Percentiles rank a stretch among this genome's conserved stretches.
Evolutionary conservation across 53 echinoderm and acorn worm genomes (phyloP).

Genomic region (Holothuria scabra): DNA sequence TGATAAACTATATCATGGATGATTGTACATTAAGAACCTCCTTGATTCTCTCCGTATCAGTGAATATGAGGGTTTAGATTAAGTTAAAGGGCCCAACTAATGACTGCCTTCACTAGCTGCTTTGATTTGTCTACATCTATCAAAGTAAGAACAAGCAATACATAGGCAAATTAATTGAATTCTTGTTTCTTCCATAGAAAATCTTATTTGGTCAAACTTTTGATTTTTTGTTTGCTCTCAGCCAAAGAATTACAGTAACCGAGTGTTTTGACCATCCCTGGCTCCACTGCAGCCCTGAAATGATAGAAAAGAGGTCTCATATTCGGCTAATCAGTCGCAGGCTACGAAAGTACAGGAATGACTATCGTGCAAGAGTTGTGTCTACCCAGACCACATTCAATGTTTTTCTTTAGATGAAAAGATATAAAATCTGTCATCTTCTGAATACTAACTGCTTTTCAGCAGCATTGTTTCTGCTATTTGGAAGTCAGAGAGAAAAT

Average conservation of each 20-base stretch:
- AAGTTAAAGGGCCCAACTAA: too few relatives aligned
- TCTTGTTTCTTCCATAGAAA: not conserved
- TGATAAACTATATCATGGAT: too few relatives aligned
- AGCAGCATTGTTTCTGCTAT: too few relatives aligned
- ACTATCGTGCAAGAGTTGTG: constrained; percentile 62
- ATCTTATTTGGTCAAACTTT: not conserved
- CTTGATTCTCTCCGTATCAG: too few relatives aligned
- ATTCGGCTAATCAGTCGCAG: constrained; percentile 53
- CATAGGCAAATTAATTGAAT: too few relatives aligned
- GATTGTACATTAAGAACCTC: too few relatives aligned
- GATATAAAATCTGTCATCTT: not conserved
- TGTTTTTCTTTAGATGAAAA: constrained; percentile 4
- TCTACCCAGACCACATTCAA: constrained; percentile 27
- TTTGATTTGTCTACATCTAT: too few relatives aligned
- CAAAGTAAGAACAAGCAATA: too few relatives aligned
- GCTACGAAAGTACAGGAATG: constrained; percentile 73
- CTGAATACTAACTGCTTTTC: too few relatives aligned
- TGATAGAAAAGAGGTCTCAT: constrained; percentile 50
- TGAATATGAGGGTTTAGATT: too few relatives aligned
- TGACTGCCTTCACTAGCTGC: too few relatives aligned
- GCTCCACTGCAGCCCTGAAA: constrained; percentile 58
- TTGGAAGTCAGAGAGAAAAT: too few relatives aligned
- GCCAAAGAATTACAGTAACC: constrained; percentile 76
- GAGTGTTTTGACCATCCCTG: constrained; percentile 70
- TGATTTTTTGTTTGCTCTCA: constrained; percentile 2